These are phyloP conservation scores for Ianthella basta DNA, from an alignment of 37 sponge, comb jelly and placozoan species.

Conservation along the genomic window DNA sequence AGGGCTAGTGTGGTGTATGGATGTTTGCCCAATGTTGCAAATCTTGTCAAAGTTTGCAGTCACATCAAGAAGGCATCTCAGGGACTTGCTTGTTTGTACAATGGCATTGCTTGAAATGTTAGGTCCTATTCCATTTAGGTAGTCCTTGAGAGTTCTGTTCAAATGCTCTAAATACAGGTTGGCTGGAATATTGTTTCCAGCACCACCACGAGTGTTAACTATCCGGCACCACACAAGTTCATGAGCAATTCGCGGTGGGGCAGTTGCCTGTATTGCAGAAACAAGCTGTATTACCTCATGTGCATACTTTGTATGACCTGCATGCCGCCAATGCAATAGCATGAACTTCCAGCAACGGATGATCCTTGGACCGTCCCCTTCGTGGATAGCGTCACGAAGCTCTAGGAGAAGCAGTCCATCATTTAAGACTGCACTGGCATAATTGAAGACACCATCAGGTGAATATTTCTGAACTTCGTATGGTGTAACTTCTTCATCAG, in stretches of 20 bases:
- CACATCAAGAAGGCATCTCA: background rate
- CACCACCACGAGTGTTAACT: slow-evolving; percentile 22
- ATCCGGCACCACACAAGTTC: slow-evolving; percentile 24
- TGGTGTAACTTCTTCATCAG: background rate
- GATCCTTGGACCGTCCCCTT: slow-evolving; percentile 46
- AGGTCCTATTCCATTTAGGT: background rate
- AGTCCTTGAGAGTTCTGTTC: background rate
- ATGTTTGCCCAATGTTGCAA: background rate
- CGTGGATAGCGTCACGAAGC: slow-evolving; percentile 40
- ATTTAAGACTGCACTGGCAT: slow-evolving; percentile 35
- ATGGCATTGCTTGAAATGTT: background rate
- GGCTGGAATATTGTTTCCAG: slow-evolving; percentile 15
- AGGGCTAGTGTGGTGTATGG: slow-evolving; percentile 15
- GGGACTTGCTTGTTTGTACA: background rate
- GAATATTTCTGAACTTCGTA: background rate
- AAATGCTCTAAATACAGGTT: slow-evolving; percentile 22
- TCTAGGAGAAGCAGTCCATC: slow-evolving; percentile 25
- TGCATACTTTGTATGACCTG: slow-evolving; percentile 31
- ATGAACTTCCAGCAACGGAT: slow-evolving; percentile 45
- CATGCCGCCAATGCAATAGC: slow-evolving; percentile 21
- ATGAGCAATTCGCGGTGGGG: slow-evolving; percentile 17
- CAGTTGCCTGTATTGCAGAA: slow-evolving; percentile 6
- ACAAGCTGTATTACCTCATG: slow-evolving; percentile 32
- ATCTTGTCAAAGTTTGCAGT: slow-evolving; percentile 2
- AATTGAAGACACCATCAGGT: slow-evolving; percentile 37